phyloP scores from a whole-genome alignment of 2,797 vertebrate genomes.

The Phrynocephalus vlangalii region DNA sequence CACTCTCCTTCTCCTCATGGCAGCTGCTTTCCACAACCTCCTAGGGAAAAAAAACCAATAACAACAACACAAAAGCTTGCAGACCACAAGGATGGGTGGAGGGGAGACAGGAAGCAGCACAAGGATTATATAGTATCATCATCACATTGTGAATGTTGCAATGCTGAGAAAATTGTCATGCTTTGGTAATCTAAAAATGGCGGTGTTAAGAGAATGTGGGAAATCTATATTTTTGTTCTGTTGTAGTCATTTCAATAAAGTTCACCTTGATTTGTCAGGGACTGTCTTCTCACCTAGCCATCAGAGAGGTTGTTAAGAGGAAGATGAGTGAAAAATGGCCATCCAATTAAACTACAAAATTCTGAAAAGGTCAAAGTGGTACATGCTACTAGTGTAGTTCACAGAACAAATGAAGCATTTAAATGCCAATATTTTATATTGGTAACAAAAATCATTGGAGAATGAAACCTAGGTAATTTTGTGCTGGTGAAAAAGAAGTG shows the following conservation, averaged over 20 bases:
- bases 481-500: neutral
- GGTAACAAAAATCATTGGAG: constrained; percentile 26
- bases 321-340: constrained; percentile 44
- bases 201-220: neutral
- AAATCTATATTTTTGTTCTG: constrained; percentile 26
- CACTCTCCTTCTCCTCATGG: constrained; percentile 12
- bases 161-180: neutral
- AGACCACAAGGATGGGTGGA: too few relatives aligned
- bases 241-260: constrained; percentile 18
- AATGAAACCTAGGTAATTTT: constrained; percentile 33
- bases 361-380: constrained; percentile 65
- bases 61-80: neutral
- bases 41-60: neutral
- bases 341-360: constrained; percentile 57
- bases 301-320: constrained; percentile 43
- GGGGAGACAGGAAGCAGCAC: accelerated
- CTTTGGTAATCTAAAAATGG: neutral
- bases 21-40: constrained; percentile 36
- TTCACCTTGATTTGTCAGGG: constrained; percentile 47
- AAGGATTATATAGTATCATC: constrained; percentile 4
- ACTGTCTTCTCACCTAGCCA: constrained; percentile 42
- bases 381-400: constrained; percentile 43
- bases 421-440: constrained; percentile 49
- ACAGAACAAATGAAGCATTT: constrained; percentile 52
- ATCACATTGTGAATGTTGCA: constrained; percentile 5